Conservation (phyloP, 2,888 invertebrate genomes). For the Molorchus minor region DNA sequence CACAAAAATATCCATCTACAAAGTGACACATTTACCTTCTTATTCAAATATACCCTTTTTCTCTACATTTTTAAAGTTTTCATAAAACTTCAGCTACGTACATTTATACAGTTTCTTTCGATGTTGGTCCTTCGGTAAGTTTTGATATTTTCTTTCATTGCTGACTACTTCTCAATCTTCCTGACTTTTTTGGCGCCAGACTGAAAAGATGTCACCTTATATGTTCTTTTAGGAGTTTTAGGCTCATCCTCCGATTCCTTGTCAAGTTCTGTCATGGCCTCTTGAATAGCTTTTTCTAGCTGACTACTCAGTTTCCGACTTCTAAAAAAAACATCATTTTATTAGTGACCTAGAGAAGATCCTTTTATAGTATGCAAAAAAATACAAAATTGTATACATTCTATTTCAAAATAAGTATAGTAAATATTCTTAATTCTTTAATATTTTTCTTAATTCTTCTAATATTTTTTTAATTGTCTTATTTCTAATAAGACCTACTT, state of each 20-base stretch:
- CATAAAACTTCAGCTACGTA: slow-evolving; percentile 20
- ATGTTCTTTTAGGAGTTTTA: slow-evolving; percentile 48
- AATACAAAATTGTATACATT: too few species aligned
- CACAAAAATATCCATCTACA: too few species aligned
- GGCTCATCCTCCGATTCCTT: slow-evolving; percentile 60
- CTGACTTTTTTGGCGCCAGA: slow-evolving; percentile 54
- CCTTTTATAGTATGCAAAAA: too few species aligned
- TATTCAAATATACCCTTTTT: too few species aligned
- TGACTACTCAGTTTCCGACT: slow-evolving; percentile 92
- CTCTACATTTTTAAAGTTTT: slow-evolving; percentile 36
- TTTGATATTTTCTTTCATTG: slow-evolving; percentile 41
- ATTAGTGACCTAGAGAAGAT: too few species aligned
- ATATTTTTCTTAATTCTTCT: too few species aligned
- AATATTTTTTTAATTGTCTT: too few species aligned
- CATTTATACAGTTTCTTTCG: slow-evolving; percentile 47
- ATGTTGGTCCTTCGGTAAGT: slow-evolving; percentile 57
- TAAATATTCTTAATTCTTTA: too few species aligned
- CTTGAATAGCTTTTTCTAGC: slow-evolving; percentile 91
- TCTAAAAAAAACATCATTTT: slow-evolving; percentile 70
- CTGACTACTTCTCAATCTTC: slow-evolving; percentile 65
- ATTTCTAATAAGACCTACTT: too few species aligned
- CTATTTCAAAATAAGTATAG: too few species aligned
- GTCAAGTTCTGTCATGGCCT: slow-evolving; percentile 90
- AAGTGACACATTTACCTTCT: too few species aligned
- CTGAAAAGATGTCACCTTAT: slow-evolving; percentile 26